Base-by-base conservation (phyloP, 1,140 invertebrate species). In the Dryas iulia region DNA sequence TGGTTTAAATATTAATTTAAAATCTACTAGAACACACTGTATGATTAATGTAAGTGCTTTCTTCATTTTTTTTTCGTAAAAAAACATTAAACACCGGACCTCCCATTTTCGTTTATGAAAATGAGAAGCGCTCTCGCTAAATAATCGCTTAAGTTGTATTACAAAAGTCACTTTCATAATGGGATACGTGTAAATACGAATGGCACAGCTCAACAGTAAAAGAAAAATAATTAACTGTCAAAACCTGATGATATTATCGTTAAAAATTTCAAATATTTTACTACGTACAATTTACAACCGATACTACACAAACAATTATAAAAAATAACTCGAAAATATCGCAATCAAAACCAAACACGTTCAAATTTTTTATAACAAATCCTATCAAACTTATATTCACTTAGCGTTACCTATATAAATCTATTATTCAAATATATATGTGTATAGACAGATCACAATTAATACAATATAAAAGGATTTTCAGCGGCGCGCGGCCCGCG, bases 401-500 rank as follows among this genome's bases (percentile, higher is more conserved):
- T 47, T 18, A 21, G 14, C 39, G 18, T 47, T 47, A 47, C 39
- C 39, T 47, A 47, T 47, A 47, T 47, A 47, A 47, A 6, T 47
- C 39, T 18, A 47, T 14, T 18, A 21, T 18, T 21, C 21, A 14
- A 47, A 47, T 57, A 52, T 59, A 33, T 72, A 66, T 67, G 73
- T 76, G 68, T 66, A 31, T 68, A 52, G 26, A 24, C 56, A 61
- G 28, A 53, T 31, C 66, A 73, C 63, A 62, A 39, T 72, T 59
- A 69, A 66, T 66, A 58, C 52, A 31, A 72, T 47, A 47, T 47
- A 47, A 47, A 47, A 47, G 39, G 39, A 47, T 21, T 10, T 47
- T 18, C 39, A 8, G 72, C 71, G 72, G 69, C 79, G 75, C 75
- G 81, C 86, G 86, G 73, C 75, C 78, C 73, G 78, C 76, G 77